phyloP scores from a whole-genome alignment of 2,797 vertebrate species.

The Spatula versicolor region DNA sequence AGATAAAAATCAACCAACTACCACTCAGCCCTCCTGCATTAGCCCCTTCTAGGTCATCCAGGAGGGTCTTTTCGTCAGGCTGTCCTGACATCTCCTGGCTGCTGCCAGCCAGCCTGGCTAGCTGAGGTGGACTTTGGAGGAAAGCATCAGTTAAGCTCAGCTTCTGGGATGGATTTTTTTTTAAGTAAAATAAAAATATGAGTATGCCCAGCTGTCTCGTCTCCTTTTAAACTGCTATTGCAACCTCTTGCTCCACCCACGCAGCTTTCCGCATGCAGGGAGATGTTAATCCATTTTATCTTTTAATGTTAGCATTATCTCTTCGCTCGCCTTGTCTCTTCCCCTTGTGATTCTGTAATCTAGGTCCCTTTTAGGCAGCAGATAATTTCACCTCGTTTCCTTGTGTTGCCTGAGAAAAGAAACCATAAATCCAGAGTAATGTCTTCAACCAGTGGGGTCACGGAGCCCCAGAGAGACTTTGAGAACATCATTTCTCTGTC shows the following conservation, averaged over 20 bases:
- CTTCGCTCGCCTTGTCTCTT: conserved; percentile 34
- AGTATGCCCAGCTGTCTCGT: conserved; percentile 10
- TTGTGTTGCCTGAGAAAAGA: not conserved
- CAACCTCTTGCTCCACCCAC: conserved; percentile 43
- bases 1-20: not conserved
- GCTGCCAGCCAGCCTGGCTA: not conserved
- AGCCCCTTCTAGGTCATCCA: not conserved
- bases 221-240: conserved; percentile 37
- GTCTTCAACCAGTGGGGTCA: not conserved
- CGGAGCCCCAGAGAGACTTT: not conserved
- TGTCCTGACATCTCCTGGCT: not conserved
- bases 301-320: conserved; percentile 69
- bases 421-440: not conserved
- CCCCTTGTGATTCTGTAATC: not conserved
- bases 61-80: not conserved
- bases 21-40: not conserved
- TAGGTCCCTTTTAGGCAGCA: not conserved
- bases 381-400: conserved; percentile 32
- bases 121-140: not conserved
- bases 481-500: not conserved
- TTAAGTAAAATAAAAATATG: not conserved
- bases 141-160: not conserved
- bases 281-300: conserved; percentile 66
- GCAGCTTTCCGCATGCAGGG: not conserved
- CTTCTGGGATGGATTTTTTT: conserved; percentile 10